Evolutionary conservation across 2,797 vertebrate species (phyloP), one percentile per base, ranked within the genome.

Genomic region (Cuniculus paca): DNA sequence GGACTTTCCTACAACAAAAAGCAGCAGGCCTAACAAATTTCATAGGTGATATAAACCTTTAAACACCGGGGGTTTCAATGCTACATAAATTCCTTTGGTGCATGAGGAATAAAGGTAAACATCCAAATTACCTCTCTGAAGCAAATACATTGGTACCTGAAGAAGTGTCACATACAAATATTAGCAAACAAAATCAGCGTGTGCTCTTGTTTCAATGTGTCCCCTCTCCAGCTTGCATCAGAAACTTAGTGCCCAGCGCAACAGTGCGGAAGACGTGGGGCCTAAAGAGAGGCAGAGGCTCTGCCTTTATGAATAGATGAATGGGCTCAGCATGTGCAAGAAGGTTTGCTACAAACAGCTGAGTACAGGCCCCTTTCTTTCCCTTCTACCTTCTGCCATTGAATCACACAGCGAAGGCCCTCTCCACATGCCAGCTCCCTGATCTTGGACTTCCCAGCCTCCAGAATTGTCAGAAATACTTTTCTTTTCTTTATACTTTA

Each of bases 81-180:
- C 19, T 79, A 79, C 24, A 79, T 48, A 39, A 93, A 83, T 89
- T 91, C 52, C 34, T 91, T 80, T n/a, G 74, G 39, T 20, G 26
- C 13, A 75, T 28, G 13, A 85, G 90, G 91, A 88, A 93, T 89
- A 83, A 96, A 96, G 6, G 77, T 36, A 52, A 74, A 87, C 24
- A 87, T 93, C 31, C 70, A 80, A 91, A 78, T 84, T 81, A 65
- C 87, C 84, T 97, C 94, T 88, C 74, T 78, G 88, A 94, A 96
- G 79, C 8, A 96, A 88, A 90, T 48, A 50, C 52, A 86, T 10
- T 70, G 68, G 88, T 77, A 45, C 65, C 91, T 85, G 94, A 91
- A 86, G 5, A 74, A 81, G 63, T 58, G 79, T 20, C 42, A 68
- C n/a, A 85, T 84, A 82, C 9, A 94, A 88, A 88, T 81, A 92